Base-by-base conservation (phyloP, 2,113 vertebrate genomes). In the Osmerus mordax region DNA sequence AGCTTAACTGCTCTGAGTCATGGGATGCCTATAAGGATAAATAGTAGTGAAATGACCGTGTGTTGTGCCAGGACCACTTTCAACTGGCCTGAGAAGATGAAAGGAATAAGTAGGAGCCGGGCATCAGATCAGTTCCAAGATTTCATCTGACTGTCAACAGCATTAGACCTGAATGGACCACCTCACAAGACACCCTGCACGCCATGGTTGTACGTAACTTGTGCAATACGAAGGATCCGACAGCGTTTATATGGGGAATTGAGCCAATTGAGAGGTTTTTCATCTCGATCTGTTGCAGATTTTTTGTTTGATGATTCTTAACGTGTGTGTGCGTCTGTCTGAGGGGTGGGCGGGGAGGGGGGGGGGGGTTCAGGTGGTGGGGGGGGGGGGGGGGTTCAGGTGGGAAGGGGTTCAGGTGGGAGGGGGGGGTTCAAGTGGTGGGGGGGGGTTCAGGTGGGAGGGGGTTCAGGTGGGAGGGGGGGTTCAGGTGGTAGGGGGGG, bases 31-130 rank as follows among this genome's bases (percentile, higher is more conserved):
- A 82, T 84, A 84, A 78, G 73, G 69, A 73, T 75, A 82, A 83
- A 89, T 86, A 74, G 85, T 85, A 81, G 75, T 52, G 73, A 84
- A 84, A 76, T 83, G 81, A 87, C 81, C 80, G 81, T 81, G 75
- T 75, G 74, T 18, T 63, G 76, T 75, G 82, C 78, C 78, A 88
- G 76, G 87, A 84, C 77, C 82, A 67, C 83, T 86, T 84, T 76
- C 70, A 82, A 87, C 86, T 70, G 80, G 55, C 53, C 76, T 78
- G 80, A 82, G 67, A 69, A 80, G 77, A 84, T 81, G 80, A 84
- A 84, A 79, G 72, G 67, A 67, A 75, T 36, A 3, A 7, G 76
- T 82, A 80, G 76, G 72, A 78, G 61, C 70, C 81, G 82, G 74
- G 83, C 60, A 78, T 80, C 70, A 67, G 58, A 59, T 77, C 66